phyloP scores from a whole-genome alignment of 1,140 invertebrate species.

The Periplaneta americana region DNA sequence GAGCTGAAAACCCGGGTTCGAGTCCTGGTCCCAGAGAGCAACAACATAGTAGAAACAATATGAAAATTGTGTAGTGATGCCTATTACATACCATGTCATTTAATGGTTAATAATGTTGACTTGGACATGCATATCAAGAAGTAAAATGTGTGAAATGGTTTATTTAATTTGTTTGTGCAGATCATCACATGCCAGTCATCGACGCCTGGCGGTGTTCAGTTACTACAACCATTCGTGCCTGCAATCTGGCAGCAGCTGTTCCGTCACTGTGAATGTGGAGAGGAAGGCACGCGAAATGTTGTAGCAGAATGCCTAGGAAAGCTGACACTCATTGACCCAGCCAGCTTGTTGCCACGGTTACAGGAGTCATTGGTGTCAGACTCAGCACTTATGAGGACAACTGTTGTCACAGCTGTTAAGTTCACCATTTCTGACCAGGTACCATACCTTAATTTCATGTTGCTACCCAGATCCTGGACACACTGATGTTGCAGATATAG shows the following conservation, averaged over 20 bases:
- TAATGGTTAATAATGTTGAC: too few species aligned
- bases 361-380: conserved; percentile 70
- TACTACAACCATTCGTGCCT: conserved; percentile 79
- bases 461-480: too few species aligned
- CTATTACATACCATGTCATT: too few species aligned
- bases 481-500: too few species aligned
- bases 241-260: conserved; percentile 87
- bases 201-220: conserved; percentile 66
- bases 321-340: conserved; percentile 91
- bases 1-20: too few species aligned
- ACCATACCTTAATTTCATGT: too few species aligned
- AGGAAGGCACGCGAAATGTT: conserved; percentile 97
- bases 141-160: neutral
- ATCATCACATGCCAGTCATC: conserved; percentile 84
- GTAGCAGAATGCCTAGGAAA: conserved; percentile 98
- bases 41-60: too few species aligned
- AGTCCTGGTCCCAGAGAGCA: too few species aligned
- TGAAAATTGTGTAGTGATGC: too few species aligned
- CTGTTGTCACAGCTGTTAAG: conserved; percentile 97
- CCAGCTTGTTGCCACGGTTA: conserved; percentile 68
- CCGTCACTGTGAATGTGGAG: conserved; percentile 89
- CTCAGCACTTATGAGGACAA: conserved; percentile 86
- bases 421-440: conserved; percentile 94
- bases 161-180: conserved; percentile 34
- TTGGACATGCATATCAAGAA: neutral